Conservation (phyloP, 2,888 invertebrate genomes). For the Morinoia aosen region DNA sequence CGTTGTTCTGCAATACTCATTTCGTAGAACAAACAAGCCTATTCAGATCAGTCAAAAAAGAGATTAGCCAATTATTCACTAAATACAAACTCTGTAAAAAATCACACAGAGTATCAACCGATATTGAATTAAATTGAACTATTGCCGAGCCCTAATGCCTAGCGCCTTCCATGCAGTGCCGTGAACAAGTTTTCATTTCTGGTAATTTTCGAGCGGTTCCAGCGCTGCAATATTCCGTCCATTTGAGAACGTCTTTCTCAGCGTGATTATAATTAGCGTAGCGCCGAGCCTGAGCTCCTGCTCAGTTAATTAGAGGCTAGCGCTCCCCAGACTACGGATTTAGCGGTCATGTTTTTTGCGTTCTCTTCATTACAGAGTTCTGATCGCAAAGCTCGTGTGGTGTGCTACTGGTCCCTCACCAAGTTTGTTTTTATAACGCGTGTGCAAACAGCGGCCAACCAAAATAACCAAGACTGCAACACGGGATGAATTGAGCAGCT, state of each 20-base stretch:
- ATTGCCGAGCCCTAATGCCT: not conserved
- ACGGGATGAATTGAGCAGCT: too few species aligned
- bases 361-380: constrained; percentile 3
- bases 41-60: not conserved
- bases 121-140: not conserved
- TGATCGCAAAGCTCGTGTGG: not conserved
- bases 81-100: too few species aligned
- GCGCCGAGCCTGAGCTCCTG: not conserved
- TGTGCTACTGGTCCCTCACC: not conserved
- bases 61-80: not conserved
- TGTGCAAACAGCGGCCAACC: not conserved
- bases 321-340: constrained; percentile 2
- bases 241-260: constrained; percentile 3
- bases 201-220: not conserved
- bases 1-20: not conserved
- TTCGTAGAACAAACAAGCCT: not conserved
- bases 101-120: not conserved
- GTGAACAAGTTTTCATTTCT: not conserved
- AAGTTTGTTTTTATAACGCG: not conserved
- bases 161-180: not conserved
- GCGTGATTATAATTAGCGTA: constrained; percentile 4
- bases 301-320: not conserved
- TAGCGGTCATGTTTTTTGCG: constrained; percentile 1
- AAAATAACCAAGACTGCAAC: not conserved
- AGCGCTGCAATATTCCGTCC: not conserved